These are phyloP conservation scores for Scaptodrosophila latifasciaeformis DNA, from an alignment of 2,888 invertebrate genomes.

Conservation along the genomic window DNA sequence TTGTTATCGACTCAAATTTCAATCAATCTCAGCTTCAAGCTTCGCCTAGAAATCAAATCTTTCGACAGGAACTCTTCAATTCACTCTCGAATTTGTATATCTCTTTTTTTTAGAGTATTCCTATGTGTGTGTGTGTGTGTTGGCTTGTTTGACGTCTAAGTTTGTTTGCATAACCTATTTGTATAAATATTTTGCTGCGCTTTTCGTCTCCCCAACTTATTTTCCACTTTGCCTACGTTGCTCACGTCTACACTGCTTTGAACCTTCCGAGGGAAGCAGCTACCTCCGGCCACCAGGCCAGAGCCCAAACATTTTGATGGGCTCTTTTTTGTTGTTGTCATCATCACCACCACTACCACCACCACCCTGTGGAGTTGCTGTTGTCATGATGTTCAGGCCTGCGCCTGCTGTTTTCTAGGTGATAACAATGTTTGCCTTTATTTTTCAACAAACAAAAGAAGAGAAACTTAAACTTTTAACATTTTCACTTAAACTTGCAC, in stretches of 20 bases:
- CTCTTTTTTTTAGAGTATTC: no score
- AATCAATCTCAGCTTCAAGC: no score
- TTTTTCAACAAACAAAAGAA: conserved; percentile 55
- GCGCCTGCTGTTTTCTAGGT: conserved; percentile 59
- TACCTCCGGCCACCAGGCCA: conserved; percentile 5
- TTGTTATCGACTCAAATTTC: no score
- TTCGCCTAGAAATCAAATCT: no score
- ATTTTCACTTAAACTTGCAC: conserved; percentile 67
- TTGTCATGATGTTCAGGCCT: conserved; percentile 19
- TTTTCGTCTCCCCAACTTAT: conserved; percentile 41
- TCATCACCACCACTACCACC: conserved; percentile 1
- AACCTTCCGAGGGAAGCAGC: no score
- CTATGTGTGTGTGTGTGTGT: conserved; percentile 20
- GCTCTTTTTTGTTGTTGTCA: conserved; percentile 21
- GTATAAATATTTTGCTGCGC: conserved; percentile 65
- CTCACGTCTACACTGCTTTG: conserved; percentile 14
- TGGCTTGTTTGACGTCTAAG: conserved; percentile 48
- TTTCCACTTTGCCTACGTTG: conserved; percentile 47
- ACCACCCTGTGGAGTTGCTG: conserved; percentile 1
- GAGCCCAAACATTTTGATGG: conserved; percentile 10
- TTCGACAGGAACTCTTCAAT: no score
- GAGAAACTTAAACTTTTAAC: conserved; percentile 66
- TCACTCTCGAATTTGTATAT: no score
- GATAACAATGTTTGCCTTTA: conserved; percentile 71
- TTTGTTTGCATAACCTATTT: conserved; percentile 70